These are phyloP conservation scores for Anticlea derivata DNA, from an alignment of 2,888 invertebrate genomes.

Conservation along the genomic window DNA sequence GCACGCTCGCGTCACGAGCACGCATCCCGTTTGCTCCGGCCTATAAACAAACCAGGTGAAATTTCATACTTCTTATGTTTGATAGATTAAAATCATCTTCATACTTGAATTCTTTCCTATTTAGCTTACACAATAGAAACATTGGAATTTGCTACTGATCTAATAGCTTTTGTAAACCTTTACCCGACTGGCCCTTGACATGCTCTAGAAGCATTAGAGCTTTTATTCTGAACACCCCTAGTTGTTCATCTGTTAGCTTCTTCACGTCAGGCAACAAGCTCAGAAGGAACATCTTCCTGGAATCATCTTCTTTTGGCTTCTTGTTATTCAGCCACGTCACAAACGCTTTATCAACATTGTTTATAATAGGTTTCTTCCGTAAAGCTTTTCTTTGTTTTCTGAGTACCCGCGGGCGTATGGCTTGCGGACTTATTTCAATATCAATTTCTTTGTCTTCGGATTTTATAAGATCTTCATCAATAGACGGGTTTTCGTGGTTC, in stretches of 20 bases:
- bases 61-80: too few species aligned
- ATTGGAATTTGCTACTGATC: not conserved
- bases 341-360: not conserved
- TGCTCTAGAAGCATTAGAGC: slow-evolving; percentile 27
- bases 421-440: not conserved
- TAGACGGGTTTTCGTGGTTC: too few species aligned
- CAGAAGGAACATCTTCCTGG: slow-evolving; percentile 29
- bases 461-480: too few species aligned
- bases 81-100: too few species aligned
- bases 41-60: too few species aligned
- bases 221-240: slow-evolving; percentile 28
- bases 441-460: slow-evolving; percentile 5
- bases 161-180: slow-evolving; percentile 5
- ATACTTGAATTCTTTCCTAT: too few species aligned
- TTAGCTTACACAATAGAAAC: too few species aligned
- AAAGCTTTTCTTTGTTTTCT: not conserved
- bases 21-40: too few species aligned
- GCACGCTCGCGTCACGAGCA: too few species aligned
- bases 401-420: not conserved
- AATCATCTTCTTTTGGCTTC: slow-evolving; percentile 21
- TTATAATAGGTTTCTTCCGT: not conserved
- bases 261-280: slow-evolving; percentile 30
- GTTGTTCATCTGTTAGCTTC: slow-evolving; percentile 26
- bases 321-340: slow-evolving; percentile 16
- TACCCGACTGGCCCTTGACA: slow-evolving; percentile 13